Evolutionary conservation across 2,797 vertebrate species (phyloP), one percentile per base, ranked within the genome.

Genomic region (Scolopax bukidnonensis): DNA sequence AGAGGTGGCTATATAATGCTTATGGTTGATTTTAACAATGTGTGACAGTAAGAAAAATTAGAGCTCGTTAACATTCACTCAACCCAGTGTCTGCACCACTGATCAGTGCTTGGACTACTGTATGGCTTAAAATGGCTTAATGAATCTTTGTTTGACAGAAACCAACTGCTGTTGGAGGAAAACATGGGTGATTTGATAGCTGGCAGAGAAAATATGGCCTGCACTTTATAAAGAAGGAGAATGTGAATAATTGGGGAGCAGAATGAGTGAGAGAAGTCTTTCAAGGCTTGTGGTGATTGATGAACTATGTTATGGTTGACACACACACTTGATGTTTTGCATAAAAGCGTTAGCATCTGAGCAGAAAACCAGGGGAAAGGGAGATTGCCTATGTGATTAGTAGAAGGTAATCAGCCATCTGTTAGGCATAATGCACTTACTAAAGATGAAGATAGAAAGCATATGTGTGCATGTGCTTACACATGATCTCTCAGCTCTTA

Each of bases 381-480:
- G 47, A 54, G 54, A 25, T 91, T 79, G 75, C 69, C 33, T 75
- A 3, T 85, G 93, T 90, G 95, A 95, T 95, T 95, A 95, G 77
- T n/a, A 70, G 56, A 89, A 94, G 94, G 84, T 92, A 92, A 95
- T 95, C 90, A 93, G 79, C 91, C 94, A 84, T 93, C 90, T 97
- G 89, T 77, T 80, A 68, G 20, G 38, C 64, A 71, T 61, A 91
- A 53, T 73, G 71, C 50, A 65, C 59, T 94, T 64, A 61, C 9
- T 57, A 18, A 64, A 87, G 68, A 93, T 41, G 71, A 71, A 71
- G 91, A 89, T 16, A 32, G 84, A 50, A 85, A 95, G 36, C 87
- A 73, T 95, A 94, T 71, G 89, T 32, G 59, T 89, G 38, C 54
- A 23, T 90, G 81, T 79, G 64, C 53, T 94, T 57, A 70, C 53